Percentiles rank a stretch among this genome's conserved stretches.
Conservation (phyloP, 2,797 vertebrate species). For the Ctenopoma kingsleyae region DNA sequence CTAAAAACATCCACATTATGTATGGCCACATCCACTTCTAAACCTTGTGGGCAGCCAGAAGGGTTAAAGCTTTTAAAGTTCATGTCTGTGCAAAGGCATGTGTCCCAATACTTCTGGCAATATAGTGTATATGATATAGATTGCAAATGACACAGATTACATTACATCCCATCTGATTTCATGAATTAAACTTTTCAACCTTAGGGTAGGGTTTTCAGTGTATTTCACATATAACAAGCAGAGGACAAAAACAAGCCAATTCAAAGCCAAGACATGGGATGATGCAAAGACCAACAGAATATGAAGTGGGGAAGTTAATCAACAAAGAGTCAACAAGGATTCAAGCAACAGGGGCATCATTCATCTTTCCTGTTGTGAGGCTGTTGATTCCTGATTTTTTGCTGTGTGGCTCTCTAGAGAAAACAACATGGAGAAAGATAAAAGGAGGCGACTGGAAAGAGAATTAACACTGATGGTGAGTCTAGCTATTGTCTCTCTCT, state of each 20-base stretch:
- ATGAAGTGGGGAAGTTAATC: slow-evolving; percentile 10
- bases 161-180: too few species aligned
- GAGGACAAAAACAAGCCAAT: neutral
- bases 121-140: too few species aligned
- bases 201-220: neutral
- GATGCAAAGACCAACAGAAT: slow-evolving; percentile 20
- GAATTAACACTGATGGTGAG: slow-evolving; percentile 47
- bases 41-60: too few species aligned
- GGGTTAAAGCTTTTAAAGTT: too few species aligned
- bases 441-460: slow-evolving; percentile 49
- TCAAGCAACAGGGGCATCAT: neutral
- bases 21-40: too few species aligned
- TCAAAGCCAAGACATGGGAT: neutral
- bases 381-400: slow-evolving; percentile 47
- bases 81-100: too few species aligned
- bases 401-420: slow-evolving; percentile 51
- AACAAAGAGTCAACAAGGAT: neutral
- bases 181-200: too few species aligned
- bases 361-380: slow-evolving; percentile 40
- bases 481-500: slow-evolving; percentile 35
- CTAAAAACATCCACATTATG: too few species aligned
- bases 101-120: too few species aligned
- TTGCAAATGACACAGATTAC: too few species aligned
- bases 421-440: slow-evolving; percentile 62
- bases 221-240: neutral